phyloP scores from a whole-genome alignment of 1,140 invertebrate genomes.

The Leptoteleia sp. region DNA sequence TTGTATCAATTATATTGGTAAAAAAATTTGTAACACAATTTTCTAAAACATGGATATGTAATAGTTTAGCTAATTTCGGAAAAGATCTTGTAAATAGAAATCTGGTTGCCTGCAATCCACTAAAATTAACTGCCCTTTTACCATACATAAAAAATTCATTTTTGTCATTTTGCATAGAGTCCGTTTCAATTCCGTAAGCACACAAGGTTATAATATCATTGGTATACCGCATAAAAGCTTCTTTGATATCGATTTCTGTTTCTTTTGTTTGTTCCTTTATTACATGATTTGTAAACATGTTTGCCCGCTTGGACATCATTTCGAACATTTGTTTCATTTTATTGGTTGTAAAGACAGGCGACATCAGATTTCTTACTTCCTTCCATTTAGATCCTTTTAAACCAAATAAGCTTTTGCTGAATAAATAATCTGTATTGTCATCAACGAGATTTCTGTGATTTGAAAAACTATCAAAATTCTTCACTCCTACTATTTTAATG shows the following conservation, averaged over 20 bases:
- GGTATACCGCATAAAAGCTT: slow-evolving; percentile 33
- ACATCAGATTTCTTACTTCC: slow-evolving; percentile 73
- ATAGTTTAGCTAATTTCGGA: slow-evolving; percentile 39
- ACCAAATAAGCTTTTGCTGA: slow-evolving; percentile 81
- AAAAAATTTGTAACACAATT: slow-evolving; percentile 69
- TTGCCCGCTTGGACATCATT: slow-evolving; percentile 68
- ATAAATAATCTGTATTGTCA: slow-evolving; percentile 79
- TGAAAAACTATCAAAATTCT: slow-evolving; percentile 81
- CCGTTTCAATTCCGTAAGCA: slow-evolving; percentile 25
- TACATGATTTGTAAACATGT: slow-evolving; percentile 39
- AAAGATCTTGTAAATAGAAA: slow-evolving; percentile 18
- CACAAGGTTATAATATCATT: slow-evolving; percentile 32
- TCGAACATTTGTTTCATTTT: slow-evolving; percentile 75
- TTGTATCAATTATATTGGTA: slow-evolving; percentile 74
- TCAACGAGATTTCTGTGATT: slow-evolving; percentile 80
- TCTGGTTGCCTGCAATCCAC: slow-evolving; percentile 70
- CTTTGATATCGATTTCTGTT: slow-evolving; percentile 61
- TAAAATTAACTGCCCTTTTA: slow-evolving; percentile 3
- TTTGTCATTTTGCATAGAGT: slow-evolving; percentile 2
- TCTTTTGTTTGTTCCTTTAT: neutral
- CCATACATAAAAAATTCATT: slow-evolving; percentile 5
- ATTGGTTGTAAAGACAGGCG: slow-evolving; percentile 75
- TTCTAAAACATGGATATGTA: slow-evolving; percentile 51
- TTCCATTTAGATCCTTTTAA: slow-evolving; percentile 79
- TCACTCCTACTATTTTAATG: slow-evolving; percentile 72